These are phyloP conservation scores for Drosophila biarmipes DNA, from an alignment of 1,140 invertebrate species.

Conservation along the genomic window DNA sequence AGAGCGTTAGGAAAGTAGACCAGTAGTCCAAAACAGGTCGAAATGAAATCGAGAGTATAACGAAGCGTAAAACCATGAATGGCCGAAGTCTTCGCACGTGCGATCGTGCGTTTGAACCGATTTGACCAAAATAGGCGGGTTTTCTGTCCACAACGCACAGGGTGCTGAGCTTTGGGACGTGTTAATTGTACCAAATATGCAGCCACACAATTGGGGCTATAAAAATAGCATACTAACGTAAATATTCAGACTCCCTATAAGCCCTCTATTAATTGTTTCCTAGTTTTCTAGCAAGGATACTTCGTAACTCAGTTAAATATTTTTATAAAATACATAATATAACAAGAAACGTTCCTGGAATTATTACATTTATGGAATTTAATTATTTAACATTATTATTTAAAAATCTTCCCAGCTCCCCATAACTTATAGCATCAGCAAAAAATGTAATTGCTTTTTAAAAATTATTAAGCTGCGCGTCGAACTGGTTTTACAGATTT, in stretches of 20 bases:
- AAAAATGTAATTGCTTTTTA: too few relatives aligned
- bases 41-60: slow-evolving; percentile 55
- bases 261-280: not conserved
- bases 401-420: not conserved
- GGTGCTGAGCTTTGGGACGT: slow-evolving; percentile 36
- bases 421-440: too few relatives aligned
- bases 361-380: not conserved
- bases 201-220: not conserved
- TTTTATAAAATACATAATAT: too few relatives aligned
- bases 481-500: not conserved
- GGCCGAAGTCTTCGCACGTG: slow-evolving; percentile 50
- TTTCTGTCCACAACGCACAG: slow-evolving; percentile 19
- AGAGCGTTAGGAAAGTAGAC: slow-evolving; percentile 38
- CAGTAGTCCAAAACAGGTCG: slow-evolving; percentile 13
- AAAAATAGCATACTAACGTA: too few relatives aligned
- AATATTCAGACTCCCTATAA: not conserved
- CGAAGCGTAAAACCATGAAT: slow-evolving; percentile 53
- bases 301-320: too few relatives aligned
- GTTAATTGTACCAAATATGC: slow-evolving; percentile 51
- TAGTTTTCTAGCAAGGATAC: too few relatives aligned
- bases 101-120: slow-evolving; percentile 46
- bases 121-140: slow-evolving; percentile 41
- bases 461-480: not conserved
- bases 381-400: not conserved
- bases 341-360: too few relatives aligned